Base-by-base conservation (phyloP, 1,140 invertebrate species). In the Pogonus chalceus region DNA sequence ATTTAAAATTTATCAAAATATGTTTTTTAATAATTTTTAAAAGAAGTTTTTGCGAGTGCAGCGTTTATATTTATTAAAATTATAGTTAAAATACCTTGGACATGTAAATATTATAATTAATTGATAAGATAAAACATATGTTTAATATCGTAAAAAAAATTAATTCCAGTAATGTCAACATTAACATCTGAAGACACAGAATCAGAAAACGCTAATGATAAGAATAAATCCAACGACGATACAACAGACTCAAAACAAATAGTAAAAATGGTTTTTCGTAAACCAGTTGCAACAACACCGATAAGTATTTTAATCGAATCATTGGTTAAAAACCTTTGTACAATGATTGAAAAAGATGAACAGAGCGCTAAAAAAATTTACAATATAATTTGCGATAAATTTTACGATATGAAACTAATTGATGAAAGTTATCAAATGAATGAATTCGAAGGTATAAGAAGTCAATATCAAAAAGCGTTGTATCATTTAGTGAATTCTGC, bases 381-480 rank as follows among this genome's bases (percentile, higher is more conserved):
- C 62, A 74, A 76, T 53, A 77, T 72, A 20, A 79, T 85, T 39
- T 85, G 83, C 65, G 71, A 79, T 54, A 79, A 76, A 66, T 65
- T 86, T 10, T 72, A 77, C 56, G 70, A 80, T 52, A 79, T 84
- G 76, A 76, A 80, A 50, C 64, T 86, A 18, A 79, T 87, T 52
- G 82, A 84, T 63, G 70, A 76, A 59, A 83, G 80, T 3, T 85
- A 81, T 58, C 69, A 73, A 12, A 75, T 79, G 72, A 73, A 73
- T 35, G 81, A 85, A 66, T 81, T 83, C 64, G 79, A 85, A 63
- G 73, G 73, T 2, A 76, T 85, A 64, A 68, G 82, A 53, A 73
- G 69, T 62, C 76, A 82, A 58, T 85, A 83, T 63, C 78, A 82
- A 66, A 65, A 70, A 56, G 80, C 79, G 7, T 62, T 86, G 0